Evolutionary conservation across 2,113 vertebrate species (phyloP), one percentile per base, ranked within the genome.

Genomic region (Cebidichthys violaceus): DNA sequence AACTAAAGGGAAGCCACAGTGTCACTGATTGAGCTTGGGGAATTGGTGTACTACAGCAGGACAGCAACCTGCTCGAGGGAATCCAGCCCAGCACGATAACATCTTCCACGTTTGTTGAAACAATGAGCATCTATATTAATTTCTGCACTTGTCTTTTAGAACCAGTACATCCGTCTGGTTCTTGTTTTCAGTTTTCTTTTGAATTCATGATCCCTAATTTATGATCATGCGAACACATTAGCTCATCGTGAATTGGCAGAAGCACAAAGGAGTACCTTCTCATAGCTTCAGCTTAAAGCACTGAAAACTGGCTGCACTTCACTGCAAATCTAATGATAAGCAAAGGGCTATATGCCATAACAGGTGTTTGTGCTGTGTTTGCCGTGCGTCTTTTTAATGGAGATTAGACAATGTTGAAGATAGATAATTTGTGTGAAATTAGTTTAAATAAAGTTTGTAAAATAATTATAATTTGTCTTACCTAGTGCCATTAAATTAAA

Each of bases 251-350:
- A 20, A 45, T 35, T 75, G 74, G 82, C 86, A 70, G n/a, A 17
- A 54, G 57, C 47, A 77, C 47, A 77, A 68, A 65, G 45, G 39
- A 52, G 50, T 17, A 6, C 57, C 59, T 67, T 73, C 68, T 66
- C 60, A 70, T 64, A 77, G 59, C 65, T 77, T 43, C 52, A 17
- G 64, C 57, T 77, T 69, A 35, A 74, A 70, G 64, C 59, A 37
- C 31, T 7, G 24, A 39, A 79, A 71, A 24, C 39, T 79, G 82
- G 70, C 78, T 71, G 35, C 70, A 78, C 70, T 75, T 82, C 70
- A 84, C 5, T 71, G n/a, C 33, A 35, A 31, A 65, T 65, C 72
- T 70, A 84, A 75, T 75, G 70, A 75, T 77, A 84, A 81, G 69
- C 54, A 64, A 43, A 5, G 37, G 55, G 81, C 62, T 74, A 2